Base-by-base conservation (phyloP, 2,888 invertebrate species). In the Agrypnus murinus region DNA sequence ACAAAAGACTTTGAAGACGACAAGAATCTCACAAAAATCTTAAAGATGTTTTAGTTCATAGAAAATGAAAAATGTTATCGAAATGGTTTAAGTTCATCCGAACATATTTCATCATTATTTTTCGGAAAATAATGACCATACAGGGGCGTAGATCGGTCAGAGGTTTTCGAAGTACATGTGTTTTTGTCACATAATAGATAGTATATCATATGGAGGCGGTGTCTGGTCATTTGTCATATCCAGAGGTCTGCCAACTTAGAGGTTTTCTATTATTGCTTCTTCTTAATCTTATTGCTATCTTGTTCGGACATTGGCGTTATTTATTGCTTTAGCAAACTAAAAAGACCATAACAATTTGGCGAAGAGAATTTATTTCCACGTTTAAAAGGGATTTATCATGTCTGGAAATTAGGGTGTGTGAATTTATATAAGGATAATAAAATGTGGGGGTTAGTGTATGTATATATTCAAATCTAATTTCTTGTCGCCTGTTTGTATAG, bases 121-220 rank as follows among this genome's bases (percentile, higher is more conserved):
- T 74, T 65, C 48, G 25, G 64, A 70, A 75, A 77, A 76, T 75
- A 76, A 75, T 76, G 75, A 71, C 75, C 75, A 71, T 25, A 65
- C 62, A 74, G 73, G 78, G 82, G 83, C 81, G 82, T 81, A 75
- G 73, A 77, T 67, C 74, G 81, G 81, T 79, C 81, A 81, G 81
- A 82, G 82, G 82, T 82, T 82, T 77, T 79, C 73, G 80, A 25
- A 82, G 82, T 83, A 84, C 84, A 84, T 83, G 84, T 84, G 84
- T 84, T 84, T 84, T 84, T 84, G 84, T 84, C 84, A 84, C 77
- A 84, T 84, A 84, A 84, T 84, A 84, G 84, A 84, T 84, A 84
- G 84, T 84, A 84, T 83, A 83, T 84, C 82, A 81, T 79, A 55
- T 53, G 76, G 78, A 82, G 83, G 81, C 83, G 82, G 80, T 75